These are phyloP conservation scores for Subacronicta megacephala DNA, from an alignment of 2,888 invertebrate genomes.

Conservation along the genomic window DNA sequence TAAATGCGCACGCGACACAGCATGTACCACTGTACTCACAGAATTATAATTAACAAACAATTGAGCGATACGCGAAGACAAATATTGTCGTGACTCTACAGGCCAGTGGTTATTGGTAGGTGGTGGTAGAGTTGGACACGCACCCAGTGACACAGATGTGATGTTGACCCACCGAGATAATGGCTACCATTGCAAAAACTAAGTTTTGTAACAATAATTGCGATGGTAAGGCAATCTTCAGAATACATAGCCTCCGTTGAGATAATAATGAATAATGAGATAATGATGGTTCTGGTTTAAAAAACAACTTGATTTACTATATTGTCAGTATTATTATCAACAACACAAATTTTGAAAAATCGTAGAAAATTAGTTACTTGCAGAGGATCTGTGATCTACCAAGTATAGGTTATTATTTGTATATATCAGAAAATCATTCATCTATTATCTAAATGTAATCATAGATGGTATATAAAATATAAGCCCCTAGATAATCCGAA, in stretches of 20 bases:
- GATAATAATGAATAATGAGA: conserved; percentile 34
- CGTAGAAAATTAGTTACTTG: no score
- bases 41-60: conserved; percentile 28
- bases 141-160: conserved; percentile 62
- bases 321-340: background rate
- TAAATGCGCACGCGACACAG: conserved; percentile 4
- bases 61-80: conserved; percentile 25
- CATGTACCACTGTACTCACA: conserved; percentile 10
- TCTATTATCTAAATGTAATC: no score
- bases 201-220: conserved; percentile 45
- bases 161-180: conserved; percentile 63
- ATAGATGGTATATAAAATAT: background rate
- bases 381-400: no score
- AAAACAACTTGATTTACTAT: conserved; percentile 9
- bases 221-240: conserved; percentile 21
- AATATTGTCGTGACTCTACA: conserved; percentile 31
- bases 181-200: conserved; percentile 59
- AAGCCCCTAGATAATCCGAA: background rate
- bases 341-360: no score
- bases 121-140: conserved; percentile 42
- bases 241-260: conserved; percentile 27
- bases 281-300: conserved; percentile 12
- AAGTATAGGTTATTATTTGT: no score
- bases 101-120: conserved; percentile 26
- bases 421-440: no score